Conservation (phyloP, 2,113 vertebrate genomes). For the Hiodon alosoides region DNA sequence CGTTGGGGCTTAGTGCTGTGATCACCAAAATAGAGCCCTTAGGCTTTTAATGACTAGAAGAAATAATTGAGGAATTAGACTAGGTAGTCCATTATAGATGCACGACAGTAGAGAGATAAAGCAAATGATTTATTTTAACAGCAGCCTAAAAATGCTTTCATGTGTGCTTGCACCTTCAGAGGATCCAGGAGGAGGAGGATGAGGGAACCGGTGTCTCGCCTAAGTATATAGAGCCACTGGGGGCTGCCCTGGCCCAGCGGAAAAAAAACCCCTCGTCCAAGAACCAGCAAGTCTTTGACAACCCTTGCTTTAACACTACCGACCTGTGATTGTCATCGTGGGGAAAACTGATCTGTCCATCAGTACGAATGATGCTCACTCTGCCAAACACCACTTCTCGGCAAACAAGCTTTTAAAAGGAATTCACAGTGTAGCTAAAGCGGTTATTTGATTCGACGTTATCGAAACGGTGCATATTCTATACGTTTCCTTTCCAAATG, state of each 20-base stretch:
- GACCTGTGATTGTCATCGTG: conserved; percentile 65
- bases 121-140: too few relatives aligned
- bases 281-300: conserved; percentile 33
- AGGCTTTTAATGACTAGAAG: too few relatives aligned
- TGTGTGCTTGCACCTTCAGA: conserved; percentile 21
- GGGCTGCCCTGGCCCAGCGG: conserved; percentile 56
- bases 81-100: too few relatives aligned
- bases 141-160: neutral
- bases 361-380: neutral
- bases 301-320: conserved; percentile 63
- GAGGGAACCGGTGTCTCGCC: conserved; percentile 5
- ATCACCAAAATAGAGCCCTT: too few relatives aligned
- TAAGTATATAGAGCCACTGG: conserved; percentile 59
- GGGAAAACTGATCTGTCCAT: neutral
- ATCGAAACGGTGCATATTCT: neutral
- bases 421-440: too few relatives aligned
- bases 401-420: neutral
- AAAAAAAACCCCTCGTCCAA: conserved; percentile 18
- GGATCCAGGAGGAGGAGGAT: conserved; percentile 49
- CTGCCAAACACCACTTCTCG: neutral
- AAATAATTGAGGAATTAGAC: too few relatives aligned
- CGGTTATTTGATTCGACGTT: too few relatives aligned
- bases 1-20: too few relatives aligned
- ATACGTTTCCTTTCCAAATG: neutral
- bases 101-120: too few relatives aligned